Percentiles rank a stretch among this genome's conserved stretches.
Conservation (phyloP, 2,797 vertebrate genomes). For the Melopsittacus undulatus region DNA sequence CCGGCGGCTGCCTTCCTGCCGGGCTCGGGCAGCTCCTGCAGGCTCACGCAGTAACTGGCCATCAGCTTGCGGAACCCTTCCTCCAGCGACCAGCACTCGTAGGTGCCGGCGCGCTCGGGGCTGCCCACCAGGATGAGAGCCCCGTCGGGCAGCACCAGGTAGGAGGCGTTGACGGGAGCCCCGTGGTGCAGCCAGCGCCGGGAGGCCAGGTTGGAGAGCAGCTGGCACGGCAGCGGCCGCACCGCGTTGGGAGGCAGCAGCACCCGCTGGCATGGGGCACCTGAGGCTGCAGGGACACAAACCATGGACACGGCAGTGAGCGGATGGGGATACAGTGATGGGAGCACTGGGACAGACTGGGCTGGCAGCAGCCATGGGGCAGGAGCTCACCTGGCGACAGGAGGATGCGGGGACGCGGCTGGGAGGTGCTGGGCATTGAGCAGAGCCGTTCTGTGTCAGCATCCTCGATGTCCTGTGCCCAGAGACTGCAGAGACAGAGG, state of each 20-base stretch:
- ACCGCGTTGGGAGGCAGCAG: slow-evolving; percentile 86
- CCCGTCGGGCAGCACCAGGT: slow-evolving; percentile 84
- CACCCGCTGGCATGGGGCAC: slow-evolving; percentile 79
- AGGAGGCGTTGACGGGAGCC: slow-evolving; percentile 78
- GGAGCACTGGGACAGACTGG: background rate
- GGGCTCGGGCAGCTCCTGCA: slow-evolving; percentile 63
- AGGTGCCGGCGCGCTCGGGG: slow-evolving; percentile 81
- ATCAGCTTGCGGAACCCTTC: slow-evolving; percentile 88
- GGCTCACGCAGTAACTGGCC: slow-evolving; percentile 88
- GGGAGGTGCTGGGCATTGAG: slow-evolving; percentile 24
- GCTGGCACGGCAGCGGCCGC: slow-evolving; percentile 85
- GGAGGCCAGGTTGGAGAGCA: slow-evolving; percentile 90
- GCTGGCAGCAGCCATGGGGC: background rate
- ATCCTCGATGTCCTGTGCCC: slow-evolving; percentile 88
- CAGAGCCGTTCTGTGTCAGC: slow-evolving; percentile 78
- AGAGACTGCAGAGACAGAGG: slow-evolving; percentile 75
- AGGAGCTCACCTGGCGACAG: slow-evolving; percentile 68
- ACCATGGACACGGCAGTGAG: fast-evolving
- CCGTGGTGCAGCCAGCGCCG: slow-evolving; percentile 85
- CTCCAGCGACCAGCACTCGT: slow-evolving; percentile 95
- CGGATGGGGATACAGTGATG: fast-evolving
- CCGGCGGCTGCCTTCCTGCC: slow-evolving; percentile 66
- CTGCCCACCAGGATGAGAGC: slow-evolving; percentile 90
- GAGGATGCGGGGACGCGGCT: slow-evolving; percentile 43
- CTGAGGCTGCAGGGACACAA: slow-evolving; percentile 66